Conservation (phyloP, 2,888 invertebrate species). For the Andrena bucephala region DNA sequence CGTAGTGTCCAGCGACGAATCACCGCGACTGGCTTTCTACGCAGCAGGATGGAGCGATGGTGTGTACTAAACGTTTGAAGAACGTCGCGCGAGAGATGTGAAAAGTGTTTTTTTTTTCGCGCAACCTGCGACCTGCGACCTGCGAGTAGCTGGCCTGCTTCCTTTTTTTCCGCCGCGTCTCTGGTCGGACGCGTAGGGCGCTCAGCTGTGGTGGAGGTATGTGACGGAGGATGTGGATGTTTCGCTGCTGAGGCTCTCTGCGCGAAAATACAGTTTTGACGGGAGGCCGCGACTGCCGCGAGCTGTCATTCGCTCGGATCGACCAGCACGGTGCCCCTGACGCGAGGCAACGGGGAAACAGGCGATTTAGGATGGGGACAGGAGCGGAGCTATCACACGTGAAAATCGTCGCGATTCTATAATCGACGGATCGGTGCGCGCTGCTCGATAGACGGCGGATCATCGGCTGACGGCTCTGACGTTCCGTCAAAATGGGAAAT, state of each 20-base stretch:
- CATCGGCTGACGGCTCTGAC: constrained; percentile 1
- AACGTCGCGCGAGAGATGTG: constrained; percentile 47
- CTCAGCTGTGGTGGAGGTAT: constrained; percentile 62
- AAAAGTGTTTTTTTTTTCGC: constrained; percentile 63
- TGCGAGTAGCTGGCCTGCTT: constrained; percentile 53
- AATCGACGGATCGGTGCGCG: constrained; percentile 58
- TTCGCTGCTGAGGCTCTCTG: constrained; percentile 41
- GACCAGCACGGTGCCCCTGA: constrained; percentile 38
- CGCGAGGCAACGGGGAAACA: constrained; percentile 35
- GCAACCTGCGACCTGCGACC: constrained; percentile 56
- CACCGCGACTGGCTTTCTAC: constrained; percentile 28
- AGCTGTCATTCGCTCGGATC: constrained; percentile 54
- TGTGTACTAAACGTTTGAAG: constrained; percentile 52
- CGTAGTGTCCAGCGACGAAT: constrained; percentile 37
- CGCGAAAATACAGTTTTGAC: constrained; percentile 18
- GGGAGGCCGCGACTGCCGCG: constrained; percentile 7
- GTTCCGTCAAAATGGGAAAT: constrained; percentile 88
- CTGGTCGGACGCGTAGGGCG: constrained; percentile 40
- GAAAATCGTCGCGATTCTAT: constrained; percentile 53
- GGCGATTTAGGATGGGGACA: constrained; percentile 57
- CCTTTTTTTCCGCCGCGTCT: constrained; percentile 37
- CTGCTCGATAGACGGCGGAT: constrained; percentile 22
- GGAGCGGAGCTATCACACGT: constrained; percentile 48
- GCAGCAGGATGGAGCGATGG: constrained; percentile 34
- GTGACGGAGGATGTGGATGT: constrained; percentile 56